Evolutionary conservation across 1,140 invertebrate genomes (phyloP).

Genomic region (Probaryconus sp.): DNA sequence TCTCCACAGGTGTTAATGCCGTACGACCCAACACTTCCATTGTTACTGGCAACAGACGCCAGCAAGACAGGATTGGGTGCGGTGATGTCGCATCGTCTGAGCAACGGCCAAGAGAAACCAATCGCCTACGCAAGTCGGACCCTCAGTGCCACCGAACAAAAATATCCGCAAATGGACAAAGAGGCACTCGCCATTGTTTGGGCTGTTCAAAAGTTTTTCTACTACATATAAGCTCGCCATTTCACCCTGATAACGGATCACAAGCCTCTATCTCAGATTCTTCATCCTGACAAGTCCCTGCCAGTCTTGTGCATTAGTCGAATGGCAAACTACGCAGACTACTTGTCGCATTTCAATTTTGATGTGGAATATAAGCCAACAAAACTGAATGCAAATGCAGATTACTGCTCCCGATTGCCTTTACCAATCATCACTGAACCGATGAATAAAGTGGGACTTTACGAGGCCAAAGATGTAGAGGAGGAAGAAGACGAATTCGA

Average conservation of each 20-base stretch:
- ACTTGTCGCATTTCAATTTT: slow-evolving; percentile 53
- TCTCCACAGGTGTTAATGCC: slow-evolving; percentile 25
- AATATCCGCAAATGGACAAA: slow-evolving; percentile 74
- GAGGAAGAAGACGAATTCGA: slow-evolving; percentile 35
- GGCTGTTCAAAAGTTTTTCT: slow-evolving; percentile 70
- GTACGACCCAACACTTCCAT: slow-evolving; percentile 57
- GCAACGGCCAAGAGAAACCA: slow-evolving; percentile 62
- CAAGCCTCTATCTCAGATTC: slow-evolving; percentile 72
- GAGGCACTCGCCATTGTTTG: slow-evolving; percentile 77
- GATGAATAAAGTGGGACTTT: not conserved
- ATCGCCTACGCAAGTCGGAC: slow-evolving; percentile 67
- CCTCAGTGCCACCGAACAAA: slow-evolving; percentile 9
- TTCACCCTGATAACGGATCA: slow-evolving; percentile 80
- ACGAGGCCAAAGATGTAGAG: not conserved
- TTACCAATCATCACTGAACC: not conserved
- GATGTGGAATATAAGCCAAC: slow-evolving; percentile 36
- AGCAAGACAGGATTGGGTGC: slow-evolving; percentile 69
- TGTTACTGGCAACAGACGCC: slow-evolving; percentile 73
- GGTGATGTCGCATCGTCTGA: slow-evolving; percentile 65
- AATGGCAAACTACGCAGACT: slow-evolving; percentile 64
- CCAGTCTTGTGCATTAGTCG: slow-evolving; percentile 52
- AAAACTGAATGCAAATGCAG: slow-evolving; percentile 50
- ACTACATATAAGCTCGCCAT: slow-evolving; percentile 73
- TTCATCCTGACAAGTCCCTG: slow-evolving; percentile 47
- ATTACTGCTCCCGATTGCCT: slow-evolving; percentile 34